phyloP scores from a whole-genome alignment of 37 sponge, comb jelly and placozoan species.

The Eunapius fragilis region DNA sequence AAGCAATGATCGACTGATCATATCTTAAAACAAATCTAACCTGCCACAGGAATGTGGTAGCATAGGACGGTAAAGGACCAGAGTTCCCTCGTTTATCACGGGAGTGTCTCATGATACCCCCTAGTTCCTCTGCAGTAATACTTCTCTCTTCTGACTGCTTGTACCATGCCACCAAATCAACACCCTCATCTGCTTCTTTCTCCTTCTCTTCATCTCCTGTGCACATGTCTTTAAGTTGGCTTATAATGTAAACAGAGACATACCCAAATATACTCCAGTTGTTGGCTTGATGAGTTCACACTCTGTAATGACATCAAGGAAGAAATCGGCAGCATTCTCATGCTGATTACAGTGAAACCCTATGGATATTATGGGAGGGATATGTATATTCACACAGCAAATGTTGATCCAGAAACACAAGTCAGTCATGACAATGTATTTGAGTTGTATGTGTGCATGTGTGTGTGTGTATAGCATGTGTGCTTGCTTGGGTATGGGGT shows the following conservation, averaged over 20 bases:
- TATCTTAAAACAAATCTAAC: neutral
- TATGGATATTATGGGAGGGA: neutral
- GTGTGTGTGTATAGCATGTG: too few relatives aligned
- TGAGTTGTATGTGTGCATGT: too few relatives aligned
- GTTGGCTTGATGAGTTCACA: conserved; percentile 27
- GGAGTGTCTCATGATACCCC: conserved; percentile 3
- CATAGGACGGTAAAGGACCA: conserved; percentile 14
- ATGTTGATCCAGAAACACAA: too few relatives aligned
- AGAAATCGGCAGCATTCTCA: conserved; percentile 90
- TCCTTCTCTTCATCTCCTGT: neutral
- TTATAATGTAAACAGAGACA: neutral
- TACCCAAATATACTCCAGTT: neutral
- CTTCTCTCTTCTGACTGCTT: neutral
- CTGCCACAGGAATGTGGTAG: conserved; percentile 67
- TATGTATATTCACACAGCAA: too few relatives aligned
- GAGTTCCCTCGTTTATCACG: neutral
- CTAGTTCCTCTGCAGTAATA: neutral
- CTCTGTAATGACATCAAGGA: conserved; percentile 72
- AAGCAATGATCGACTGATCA: too few relatives aligned
- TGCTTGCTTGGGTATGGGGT: too few relatives aligned
- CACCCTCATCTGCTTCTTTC: neutral
- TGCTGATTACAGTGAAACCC: conserved; percentile 80
- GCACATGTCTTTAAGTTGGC: neutral
- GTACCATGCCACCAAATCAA: conserved; percentile 26
- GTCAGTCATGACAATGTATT: too few relatives aligned